Base-by-base conservation (phyloP, 2,113 vertebrate genomes). In the Pantherophis guttatus region DNA sequence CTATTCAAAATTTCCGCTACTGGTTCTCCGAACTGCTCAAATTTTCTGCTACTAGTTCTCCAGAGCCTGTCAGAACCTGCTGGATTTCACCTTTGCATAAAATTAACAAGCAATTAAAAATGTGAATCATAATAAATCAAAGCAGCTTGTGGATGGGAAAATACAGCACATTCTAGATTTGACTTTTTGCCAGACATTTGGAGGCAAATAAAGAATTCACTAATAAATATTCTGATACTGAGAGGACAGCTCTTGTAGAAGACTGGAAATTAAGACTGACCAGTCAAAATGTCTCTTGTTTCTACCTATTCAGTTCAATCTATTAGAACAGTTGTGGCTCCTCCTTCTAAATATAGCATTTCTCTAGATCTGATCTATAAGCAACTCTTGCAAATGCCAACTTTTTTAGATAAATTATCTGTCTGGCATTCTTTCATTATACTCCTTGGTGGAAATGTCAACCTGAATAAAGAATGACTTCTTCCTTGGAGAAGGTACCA, bases 361-460 rank as follows among this genome's bases (percentile, higher is more conserved):
- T 50, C 87, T 62, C 39, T 81, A 39, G 24, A 62, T 52, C 44
- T 85, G 39, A 58, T 58, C 48, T 50, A 19, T 23, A 57, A 89
- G 15, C 13, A 92, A 54, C 92, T 55, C 33, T 89, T 92, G 50
- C 23, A 89, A 92, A 92, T 89, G 4, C n/a, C n/a, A 88, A 24
- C 91, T 75, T 88, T 24, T 19, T 54, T 9, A 92, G 62, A 81
- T 39, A 81, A 24, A n/a, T 48, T 81, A 44, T 92, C 24, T 89
- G 24, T 44, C 52, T 85, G 24, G 19, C 88, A 70, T 75, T 58
- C 87, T n/a, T 85, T 48, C 24, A n/a, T 81, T 26, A 91, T 23
- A 8, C 81, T 52, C 55, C 87, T 92, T 89, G 92, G 50, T 85
- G 87, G 87, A 89, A 89, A 85, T 92, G 62, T 89, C 87, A 89